phyloP scores from a whole-genome alignment of 2,797 vertebrate species.

The Sparus aurata region DNA sequence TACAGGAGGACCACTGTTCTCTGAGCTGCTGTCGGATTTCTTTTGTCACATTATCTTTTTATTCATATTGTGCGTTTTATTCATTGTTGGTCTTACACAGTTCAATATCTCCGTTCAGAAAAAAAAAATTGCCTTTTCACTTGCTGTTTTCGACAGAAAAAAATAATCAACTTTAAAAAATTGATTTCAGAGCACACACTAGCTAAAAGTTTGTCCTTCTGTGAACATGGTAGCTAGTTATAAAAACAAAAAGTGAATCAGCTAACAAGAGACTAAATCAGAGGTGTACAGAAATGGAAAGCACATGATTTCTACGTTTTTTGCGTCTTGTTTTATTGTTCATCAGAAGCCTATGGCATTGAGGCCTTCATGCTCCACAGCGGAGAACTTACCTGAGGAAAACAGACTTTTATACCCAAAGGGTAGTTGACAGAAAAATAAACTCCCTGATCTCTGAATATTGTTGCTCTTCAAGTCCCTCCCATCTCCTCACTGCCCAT shows the following conservation, averaged over 20 bases:
- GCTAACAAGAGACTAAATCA: constrained; percentile 71
- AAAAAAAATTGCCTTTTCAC: constrained; percentile 72
- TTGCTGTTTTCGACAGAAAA: constrained; percentile 55
- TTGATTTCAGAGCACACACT: constrained; percentile 69
- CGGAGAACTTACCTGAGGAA: constrained; percentile 76
- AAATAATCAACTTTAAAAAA: constrained; percentile 54
- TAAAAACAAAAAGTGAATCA: constrained; percentile 58
- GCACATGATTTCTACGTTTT: constrained; percentile 76
- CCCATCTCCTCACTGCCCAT: constrained; percentile 68
- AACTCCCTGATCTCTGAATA: constrained; percentile 71
- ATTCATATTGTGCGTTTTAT: constrained; percentile 62
- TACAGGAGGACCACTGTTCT: constrained; percentile 83
- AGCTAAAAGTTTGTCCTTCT: constrained; percentile 69
- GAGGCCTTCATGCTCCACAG: constrained; percentile 84
- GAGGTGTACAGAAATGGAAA: constrained; percentile 81
- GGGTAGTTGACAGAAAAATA: constrained; percentile 63
- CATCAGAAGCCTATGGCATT: constrained; percentile 79
- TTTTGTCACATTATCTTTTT: constrained; percentile 67
- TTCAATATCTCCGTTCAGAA: constrained; percentile 59
- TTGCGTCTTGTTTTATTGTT: constrained; percentile 62
- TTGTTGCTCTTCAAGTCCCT: constrained; percentile 77
- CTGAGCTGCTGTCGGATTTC: constrained; percentile 82
- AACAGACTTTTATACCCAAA: constrained; percentile 80
- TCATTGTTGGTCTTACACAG: constrained; percentile 70
- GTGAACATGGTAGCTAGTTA: constrained; percentile 75